Evolutionary conservation across 2,888 invertebrate genomes (phyloP).

Genomic region (Yponomeuta sedellus): DNA sequence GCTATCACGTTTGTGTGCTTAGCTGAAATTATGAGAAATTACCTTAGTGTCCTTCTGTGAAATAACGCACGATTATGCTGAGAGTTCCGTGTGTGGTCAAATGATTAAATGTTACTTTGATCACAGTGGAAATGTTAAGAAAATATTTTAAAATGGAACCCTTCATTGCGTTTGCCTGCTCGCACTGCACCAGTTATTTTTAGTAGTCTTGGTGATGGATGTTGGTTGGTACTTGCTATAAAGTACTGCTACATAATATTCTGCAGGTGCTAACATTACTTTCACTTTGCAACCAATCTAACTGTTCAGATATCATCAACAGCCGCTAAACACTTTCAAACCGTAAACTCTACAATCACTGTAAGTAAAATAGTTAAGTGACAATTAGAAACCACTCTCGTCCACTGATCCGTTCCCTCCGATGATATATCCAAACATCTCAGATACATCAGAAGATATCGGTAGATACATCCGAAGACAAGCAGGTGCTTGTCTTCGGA

Average conservation of each 20-base stretch:
- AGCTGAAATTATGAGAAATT: background rate
- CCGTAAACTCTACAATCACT: background rate
- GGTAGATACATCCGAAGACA: too few species aligned
- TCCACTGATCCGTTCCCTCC: too few species aligned
- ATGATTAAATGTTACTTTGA: too few species aligned
- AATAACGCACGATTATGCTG: background rate
- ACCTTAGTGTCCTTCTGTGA: background rate
- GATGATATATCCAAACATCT: too few species aligned
- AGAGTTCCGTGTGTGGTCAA: background rate
- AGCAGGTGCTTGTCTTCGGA: too few species aligned
- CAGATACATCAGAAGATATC: too few species aligned
- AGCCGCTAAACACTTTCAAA: background rate
- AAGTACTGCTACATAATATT: background rate
- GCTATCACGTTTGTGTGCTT: background rate
- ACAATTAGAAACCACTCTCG: too few species aligned
- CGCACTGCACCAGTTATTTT: background rate
- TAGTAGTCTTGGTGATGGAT: background rate
- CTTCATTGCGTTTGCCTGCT: background rate
- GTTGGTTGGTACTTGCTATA: background rate
- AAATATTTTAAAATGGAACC: background rate
- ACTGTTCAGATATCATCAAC: background rate
- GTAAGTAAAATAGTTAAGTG: too few species aligned
- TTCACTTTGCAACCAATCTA: background rate
- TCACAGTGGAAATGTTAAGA: too few species aligned
- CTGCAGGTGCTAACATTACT: background rate